phyloP scores from a whole-genome alignment of 2,797 vertebrate genomes.

The Anabas testudineus region DNA sequence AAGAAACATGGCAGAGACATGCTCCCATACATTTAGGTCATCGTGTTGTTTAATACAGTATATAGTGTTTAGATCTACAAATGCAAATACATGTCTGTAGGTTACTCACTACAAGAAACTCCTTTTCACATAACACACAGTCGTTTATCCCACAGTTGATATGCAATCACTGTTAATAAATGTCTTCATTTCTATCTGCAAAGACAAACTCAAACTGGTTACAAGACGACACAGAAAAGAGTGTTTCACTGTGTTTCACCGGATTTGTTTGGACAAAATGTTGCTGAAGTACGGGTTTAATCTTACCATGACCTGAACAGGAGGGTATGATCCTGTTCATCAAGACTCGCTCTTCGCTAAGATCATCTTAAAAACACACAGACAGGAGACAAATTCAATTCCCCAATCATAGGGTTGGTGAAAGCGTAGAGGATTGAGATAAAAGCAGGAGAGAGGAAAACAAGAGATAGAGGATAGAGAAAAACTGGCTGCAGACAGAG shows the following conservation, averaged over 20 bases:
- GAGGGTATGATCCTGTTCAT: constrained; percentile 52
- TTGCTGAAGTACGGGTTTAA: constrained; percentile 14
- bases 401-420: constrained; percentile 21
- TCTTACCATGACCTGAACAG: constrained; percentile 30
- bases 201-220: not conserved
- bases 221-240: not conserved
- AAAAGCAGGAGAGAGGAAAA: constrained; percentile 47
- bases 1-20: no score
- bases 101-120: not conserved
- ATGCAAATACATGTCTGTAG: not conserved
- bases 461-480: constrained; percentile 41
- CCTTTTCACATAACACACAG: not conserved
- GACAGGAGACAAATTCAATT: constrained; percentile 50
- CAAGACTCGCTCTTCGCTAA: constrained; percentile 29
- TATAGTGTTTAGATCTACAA: no score
- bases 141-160: no score
- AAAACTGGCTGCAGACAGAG: constrained; percentile 43
- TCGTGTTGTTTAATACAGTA: no score
- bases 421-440: constrained; percentile 39
- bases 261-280: constrained; percentile 17
- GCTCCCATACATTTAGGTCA: no score
- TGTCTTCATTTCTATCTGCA: not conserved
- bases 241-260: not conserved
- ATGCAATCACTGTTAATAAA: no score
- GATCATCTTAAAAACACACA: constrained; percentile 54